A percentile compares a stretch with the other conserved stretches of the same genome.
These are phyloP conservation scores for Tauraco erythrolophus DNA, from an alignment of 2,113 vertebrate species.

Conservation along the genomic window DNA sequence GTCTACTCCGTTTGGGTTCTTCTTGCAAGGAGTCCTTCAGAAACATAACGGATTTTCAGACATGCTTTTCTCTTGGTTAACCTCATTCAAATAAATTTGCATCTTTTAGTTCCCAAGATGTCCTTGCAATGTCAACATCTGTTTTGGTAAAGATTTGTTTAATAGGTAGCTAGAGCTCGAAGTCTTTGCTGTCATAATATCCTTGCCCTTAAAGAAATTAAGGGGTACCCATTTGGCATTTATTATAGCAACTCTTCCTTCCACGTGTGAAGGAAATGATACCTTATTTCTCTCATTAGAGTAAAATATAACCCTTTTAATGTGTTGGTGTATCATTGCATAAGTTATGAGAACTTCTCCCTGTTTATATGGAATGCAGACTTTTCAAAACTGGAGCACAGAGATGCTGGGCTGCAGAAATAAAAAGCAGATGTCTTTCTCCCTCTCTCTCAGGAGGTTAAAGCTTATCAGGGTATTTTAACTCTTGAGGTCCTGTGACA, in stretches of 20 bases:
- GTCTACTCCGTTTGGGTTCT: neutral
- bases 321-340: slow-evolving; percentile 70
- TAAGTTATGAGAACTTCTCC: slow-evolving; percentile 78
- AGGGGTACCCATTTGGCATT: slow-evolving; percentile 72
- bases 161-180: neutral
- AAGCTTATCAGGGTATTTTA: slow-evolving; percentile 58
- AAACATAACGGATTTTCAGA: neutral
- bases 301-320: slow-evolving; percentile 78
- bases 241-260: slow-evolving; percentile 68
- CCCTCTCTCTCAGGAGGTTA: slow-evolving; percentile 1
- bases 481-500: slow-evolving; percentile 40
- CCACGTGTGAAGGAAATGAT: slow-evolving; percentile 66
- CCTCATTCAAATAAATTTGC: neutral
- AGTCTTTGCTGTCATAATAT: slow-evolving; percentile 29
- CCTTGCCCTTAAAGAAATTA: slow-evolving; percentile 47
- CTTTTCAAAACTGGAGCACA: slow-evolving; percentile 67
- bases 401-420: slow-evolving; percentile 69
- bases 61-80: neutral
- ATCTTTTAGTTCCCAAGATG: neutral
- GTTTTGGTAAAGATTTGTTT: slow-evolving; percentile 11
- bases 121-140: neutral
- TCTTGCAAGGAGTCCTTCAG: neutral
- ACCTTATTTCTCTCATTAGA: slow-evolving; percentile 78
- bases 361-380: slow-evolving; percentile 76
- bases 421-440: slow-evolving; percentile 83